A percentile compares a stretch with the other conserved stretches of the same genome.
Evolutionary conservation across 2,888 invertebrate genomes (phyloP).

Genomic region (Coenonympha glycerion): DNA sequence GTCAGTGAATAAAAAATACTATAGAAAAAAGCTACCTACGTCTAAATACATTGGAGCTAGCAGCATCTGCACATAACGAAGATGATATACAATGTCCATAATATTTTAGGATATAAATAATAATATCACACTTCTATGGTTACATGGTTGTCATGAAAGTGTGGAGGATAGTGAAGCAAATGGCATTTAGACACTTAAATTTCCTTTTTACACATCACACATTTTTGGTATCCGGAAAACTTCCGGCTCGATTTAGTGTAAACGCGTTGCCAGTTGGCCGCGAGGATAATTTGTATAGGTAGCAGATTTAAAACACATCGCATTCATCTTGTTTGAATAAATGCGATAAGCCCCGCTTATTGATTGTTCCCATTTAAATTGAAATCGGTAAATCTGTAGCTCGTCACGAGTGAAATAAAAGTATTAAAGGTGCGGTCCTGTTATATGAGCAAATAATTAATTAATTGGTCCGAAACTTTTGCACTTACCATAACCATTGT

Average conservation of each 20-base stretch:
- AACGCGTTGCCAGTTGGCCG: constrained; percentile 35
- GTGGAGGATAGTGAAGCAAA: neutral
- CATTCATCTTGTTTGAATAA: constrained; percentile 59
- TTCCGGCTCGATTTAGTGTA: constrained; percentile 13
- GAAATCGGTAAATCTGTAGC: constrained; percentile 55
- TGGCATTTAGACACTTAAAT: neutral
- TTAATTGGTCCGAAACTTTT: constrained; percentile 13
- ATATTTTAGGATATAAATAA: neutral
- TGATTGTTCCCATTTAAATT: constrained; percentile 67
- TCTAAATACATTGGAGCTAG: too few relatives aligned
- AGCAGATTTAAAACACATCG: constrained; percentile 63
- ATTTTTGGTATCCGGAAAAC: neutral
- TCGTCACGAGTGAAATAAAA: constrained; percentile 54
- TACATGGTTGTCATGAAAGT: too few relatives aligned
- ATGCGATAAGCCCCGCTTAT: constrained; percentile 63
- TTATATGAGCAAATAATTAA: constrained; percentile 24
- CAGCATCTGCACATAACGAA: too few relatives aligned
- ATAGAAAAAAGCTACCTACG: too few relatives aligned
- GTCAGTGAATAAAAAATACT: too few relatives aligned
- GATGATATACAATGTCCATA: neutral
- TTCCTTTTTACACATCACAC: neutral
- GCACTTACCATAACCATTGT: constrained; percentile 3
- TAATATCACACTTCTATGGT: neutral
- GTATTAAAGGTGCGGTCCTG: constrained; percentile 40
- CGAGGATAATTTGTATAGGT: constrained; percentile 55